Evolutionary conservation across 2,888 invertebrate genomes (phyloP), one percentile per base, ranked within the genome.

Genomic region (Ochlodes sylvanus): DNA sequence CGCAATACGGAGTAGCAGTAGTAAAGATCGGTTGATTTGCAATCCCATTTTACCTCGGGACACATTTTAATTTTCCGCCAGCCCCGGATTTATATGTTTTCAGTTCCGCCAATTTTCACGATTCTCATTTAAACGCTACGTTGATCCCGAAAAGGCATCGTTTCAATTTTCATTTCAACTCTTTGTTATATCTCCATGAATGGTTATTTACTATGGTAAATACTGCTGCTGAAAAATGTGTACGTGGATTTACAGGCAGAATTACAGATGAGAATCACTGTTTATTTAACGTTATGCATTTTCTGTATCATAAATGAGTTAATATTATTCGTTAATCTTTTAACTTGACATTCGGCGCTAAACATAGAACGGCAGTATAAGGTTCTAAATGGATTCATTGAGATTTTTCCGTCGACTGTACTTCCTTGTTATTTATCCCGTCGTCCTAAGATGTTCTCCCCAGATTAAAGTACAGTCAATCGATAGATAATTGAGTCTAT

Each of bases 1-100:
- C 44, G 15, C 7, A 15, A 5, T n/a, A 44, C 15, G n/a, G 42
- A 42, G 15, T 17, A 21, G 21, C 21, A 63, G 68, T 69, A 58
- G 69, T 68, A 55, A 68, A 71, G 71, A 64, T 73, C 69, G 61
- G 69, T 65, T 73, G 73, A 72, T 72, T 72, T 71, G 78, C 67
- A 67, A 79, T 82, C 78, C 78, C 77, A 77, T 79, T 62, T 62
- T 50, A 87, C 88, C 86, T 81, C 85, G 80, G 85, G 89, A 80
- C 78, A 82, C 82, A 83, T 89, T 91, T 91, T 91, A 91, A 91
- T 91, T 91, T 91, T 90, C 90, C 91, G 90, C 91, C 86, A 90
- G 89, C 87, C 82, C 81, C 84, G 83, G 90, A 90, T 89, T 90
- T 90, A 89, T 90, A 88, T 89, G 89, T 89, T 89, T 90, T 87